These are phyloP conservation scores for Drosophila nigrodunni DNA, from an alignment of 1,140 invertebrate genomes.

Conservation along the genomic window DNA sequence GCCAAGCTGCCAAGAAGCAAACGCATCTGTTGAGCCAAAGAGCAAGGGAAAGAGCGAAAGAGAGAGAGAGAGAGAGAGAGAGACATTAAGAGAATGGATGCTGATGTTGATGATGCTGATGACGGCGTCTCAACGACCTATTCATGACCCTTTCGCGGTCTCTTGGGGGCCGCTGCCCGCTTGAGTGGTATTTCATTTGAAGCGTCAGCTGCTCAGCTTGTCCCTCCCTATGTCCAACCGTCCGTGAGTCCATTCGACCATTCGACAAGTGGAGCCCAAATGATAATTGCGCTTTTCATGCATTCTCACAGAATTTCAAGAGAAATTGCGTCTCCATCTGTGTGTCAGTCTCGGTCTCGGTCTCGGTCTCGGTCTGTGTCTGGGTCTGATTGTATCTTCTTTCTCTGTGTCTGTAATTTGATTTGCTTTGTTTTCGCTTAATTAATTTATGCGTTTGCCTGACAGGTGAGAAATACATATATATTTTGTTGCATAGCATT, in stretches of 20 bases:
- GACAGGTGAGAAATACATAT: conserved; percentile 58
- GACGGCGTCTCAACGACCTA: conserved; percentile 75
- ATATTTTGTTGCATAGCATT: conserved; percentile 27
- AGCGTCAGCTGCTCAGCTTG: conserved; percentile 31
- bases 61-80: conserved; percentile 7
- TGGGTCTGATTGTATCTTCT: conserved; percentile 46
- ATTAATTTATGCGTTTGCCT: conserved; percentile 66
- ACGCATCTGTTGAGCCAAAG: conserved; percentile 14
- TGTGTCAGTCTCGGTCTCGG: conserved; percentile 24
- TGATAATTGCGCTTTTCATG: conserved; percentile 79
- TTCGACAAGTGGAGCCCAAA: conserved; percentile 58
- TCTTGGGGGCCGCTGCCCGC: conserved; percentile 47
- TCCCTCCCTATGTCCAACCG: no score
- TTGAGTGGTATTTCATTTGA: conserved; percentile 64
- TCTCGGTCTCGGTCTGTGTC: conserved; percentile 32
- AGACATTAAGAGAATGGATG: conserved; percentile 20
- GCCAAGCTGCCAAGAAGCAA: conserved; percentile 16
- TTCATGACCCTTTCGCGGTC: conserved; percentile 76
- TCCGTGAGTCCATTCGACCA: conserved; percentile 4
- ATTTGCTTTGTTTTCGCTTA: conserved; percentile 40
- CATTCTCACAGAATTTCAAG: conserved; percentile 68
- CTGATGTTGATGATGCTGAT: conserved; percentile 58
- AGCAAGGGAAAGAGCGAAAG: conserved; percentile 5
- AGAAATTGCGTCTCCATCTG: conserved; percentile 61
- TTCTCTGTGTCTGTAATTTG: conserved; percentile 21